Conservation (phyloP, 2,888 invertebrate genomes). For the Zaprionus obscuricornis region DNA sequence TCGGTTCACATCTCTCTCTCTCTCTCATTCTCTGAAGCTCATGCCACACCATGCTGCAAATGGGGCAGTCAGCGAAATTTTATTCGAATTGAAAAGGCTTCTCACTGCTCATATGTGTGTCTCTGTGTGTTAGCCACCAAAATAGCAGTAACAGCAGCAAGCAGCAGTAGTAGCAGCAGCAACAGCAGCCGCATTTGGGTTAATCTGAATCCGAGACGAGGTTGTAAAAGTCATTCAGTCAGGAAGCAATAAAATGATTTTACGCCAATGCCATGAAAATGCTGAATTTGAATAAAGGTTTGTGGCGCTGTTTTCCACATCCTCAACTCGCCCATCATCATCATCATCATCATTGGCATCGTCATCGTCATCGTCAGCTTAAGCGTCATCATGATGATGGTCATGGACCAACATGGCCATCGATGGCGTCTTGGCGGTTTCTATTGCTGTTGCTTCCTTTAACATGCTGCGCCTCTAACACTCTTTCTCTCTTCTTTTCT, state of each 20-base stretch:
- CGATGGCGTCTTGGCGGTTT: constrained; percentile 61
- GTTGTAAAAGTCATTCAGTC: constrained; percentile 75
- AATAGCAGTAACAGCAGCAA: constrained; percentile 25
- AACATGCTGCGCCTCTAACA: constrained; percentile 7
- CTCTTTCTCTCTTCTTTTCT: too few species aligned
- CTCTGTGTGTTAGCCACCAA: constrained; percentile 23
- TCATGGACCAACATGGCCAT: constrained; percentile 37
- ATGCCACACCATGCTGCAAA: constrained; percentile 32
- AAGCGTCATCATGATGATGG: constrained; percentile 1
- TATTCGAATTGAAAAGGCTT: constrained; percentile 56
- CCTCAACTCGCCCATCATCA: constrained; percentile 31
- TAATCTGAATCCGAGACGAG: constrained; percentile 69
- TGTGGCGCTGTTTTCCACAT: constrained; percentile 49
- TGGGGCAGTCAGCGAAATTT: constrained; percentile 63
- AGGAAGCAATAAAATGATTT: constrained; percentile 77
- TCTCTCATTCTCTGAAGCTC: constrained; percentile 1
- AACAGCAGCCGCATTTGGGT: constrained; percentile 59
- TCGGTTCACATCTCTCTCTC: constrained; percentile 24
- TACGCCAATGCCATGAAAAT: constrained; percentile 76
- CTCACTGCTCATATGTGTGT: constrained; percentile 1
- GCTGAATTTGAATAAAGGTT: constrained; percentile 78
- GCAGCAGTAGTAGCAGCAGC: constrained; percentile 18
- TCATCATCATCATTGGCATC: constrained; percentile 12
- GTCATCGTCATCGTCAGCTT: constrained; percentile 9
- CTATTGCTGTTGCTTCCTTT: constrained; percentile 22